Evolutionary conservation across 2,797 vertebrate species (phyloP).

Genomic region (Trachurus trachurus): DNA sequence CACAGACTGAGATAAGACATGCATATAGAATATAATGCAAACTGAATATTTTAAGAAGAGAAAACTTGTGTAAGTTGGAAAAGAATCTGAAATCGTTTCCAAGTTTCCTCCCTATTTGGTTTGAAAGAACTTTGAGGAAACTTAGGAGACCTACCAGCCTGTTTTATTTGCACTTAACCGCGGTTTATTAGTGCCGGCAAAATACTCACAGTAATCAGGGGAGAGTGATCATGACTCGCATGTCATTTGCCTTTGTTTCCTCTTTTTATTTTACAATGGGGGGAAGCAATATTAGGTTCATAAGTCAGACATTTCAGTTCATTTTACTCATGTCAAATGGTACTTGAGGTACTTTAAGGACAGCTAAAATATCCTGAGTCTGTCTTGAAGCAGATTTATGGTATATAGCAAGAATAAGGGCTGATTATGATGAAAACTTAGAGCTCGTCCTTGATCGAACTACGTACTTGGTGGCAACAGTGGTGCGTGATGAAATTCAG

Average conservation of each 20-base stretch:
- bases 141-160: not conserved
- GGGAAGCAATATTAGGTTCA: no score
- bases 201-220: not conserved
- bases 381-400: not conserved
- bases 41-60: constrained; percentile 55
- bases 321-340: not conserved
- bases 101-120: constrained; percentile 4
- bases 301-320: not conserved
- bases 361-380: not conserved
- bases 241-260: not conserved
- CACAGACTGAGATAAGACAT: constrained; percentile 33
- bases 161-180: not conserved
- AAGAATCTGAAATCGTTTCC: constrained; percentile 21
- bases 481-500: not conserved
- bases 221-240: not conserved
- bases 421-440: not conserved
- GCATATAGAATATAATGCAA: constrained; percentile 40
- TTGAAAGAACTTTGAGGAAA: not conserved
- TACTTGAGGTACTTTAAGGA: not conserved
- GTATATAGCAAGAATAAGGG: not conserved
- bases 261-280: no score
- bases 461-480: not conserved
- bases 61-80: constrained; percentile 27
- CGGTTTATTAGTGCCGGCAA: not conserved
- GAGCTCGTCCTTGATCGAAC: not conserved